phyloP scores from a whole-genome alignment of 2,797 vertebrate genomes.

The Cheirogaleus major region DNA sequence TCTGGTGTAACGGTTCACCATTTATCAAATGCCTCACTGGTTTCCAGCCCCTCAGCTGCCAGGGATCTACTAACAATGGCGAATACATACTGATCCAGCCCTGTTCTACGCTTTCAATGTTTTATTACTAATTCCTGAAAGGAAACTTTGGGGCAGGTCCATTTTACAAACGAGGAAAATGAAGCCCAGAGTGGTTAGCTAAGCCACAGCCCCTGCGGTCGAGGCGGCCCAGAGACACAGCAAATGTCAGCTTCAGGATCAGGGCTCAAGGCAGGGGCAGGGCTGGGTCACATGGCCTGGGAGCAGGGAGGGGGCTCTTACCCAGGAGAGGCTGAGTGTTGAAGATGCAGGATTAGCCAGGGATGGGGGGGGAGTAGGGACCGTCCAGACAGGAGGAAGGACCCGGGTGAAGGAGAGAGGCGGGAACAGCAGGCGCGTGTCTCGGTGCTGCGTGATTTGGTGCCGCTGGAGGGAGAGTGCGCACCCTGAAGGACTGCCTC shows the following conservation, averaged over 20 bases:
- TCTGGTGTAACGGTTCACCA: not conserved
- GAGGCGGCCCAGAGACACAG: not conserved
- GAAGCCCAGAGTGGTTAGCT: not conserved
- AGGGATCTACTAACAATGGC: not conserved
- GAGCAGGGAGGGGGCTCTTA: not conserved
- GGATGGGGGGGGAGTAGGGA: no score
- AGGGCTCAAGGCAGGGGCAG: not conserved
- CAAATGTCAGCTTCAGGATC: not conserved
- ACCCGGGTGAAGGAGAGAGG: not conserved
- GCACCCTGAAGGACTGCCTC: not conserved
- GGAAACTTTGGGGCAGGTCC: no score
- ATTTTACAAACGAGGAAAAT: not conserved
- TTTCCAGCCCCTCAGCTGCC: not conserved
- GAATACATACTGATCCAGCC: fast-evolving
- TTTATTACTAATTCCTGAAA: not conserved
- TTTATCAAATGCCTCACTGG: not conserved
- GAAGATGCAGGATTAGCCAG: not conserved
- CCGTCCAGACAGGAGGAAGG: not conserved
- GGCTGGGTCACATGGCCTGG: no score
- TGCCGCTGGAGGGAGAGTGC: not conserved
- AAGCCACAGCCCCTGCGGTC: not conserved
- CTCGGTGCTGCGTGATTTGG: not conserved
- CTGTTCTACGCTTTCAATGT: no score
- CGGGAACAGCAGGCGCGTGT: not conserved
- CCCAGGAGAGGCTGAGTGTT: not conserved